These are phyloP conservation scores for Dorcus parallelipipedus DNA, from an alignment of 2,888 invertebrate genomes.

Conservation along the genomic window DNA sequence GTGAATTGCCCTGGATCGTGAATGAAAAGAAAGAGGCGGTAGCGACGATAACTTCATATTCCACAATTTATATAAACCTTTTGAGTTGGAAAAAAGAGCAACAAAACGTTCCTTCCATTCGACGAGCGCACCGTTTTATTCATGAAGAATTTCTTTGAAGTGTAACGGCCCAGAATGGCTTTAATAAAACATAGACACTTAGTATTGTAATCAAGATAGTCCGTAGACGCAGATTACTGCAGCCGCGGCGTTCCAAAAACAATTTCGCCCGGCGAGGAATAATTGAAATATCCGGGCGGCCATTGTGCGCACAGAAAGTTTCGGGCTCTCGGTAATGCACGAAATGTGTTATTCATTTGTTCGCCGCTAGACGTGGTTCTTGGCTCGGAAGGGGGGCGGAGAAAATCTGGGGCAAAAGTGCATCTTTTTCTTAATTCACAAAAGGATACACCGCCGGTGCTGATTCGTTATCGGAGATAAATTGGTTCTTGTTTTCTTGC, in stretches of 20 bases:
- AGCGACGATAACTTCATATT: too few species aligned
- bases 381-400: too few species aligned
- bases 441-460: too few species aligned
- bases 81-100: too few species aligned
- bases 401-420: too few species aligned
- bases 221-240: constrained; percentile 14
- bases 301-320: constrained; percentile 26
- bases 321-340: constrained; percentile 23
- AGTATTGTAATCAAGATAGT: constrained; percentile 12
- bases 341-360: constrained; percentile 30
- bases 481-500: too few species aligned
- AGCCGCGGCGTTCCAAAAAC: constrained; percentile 21
- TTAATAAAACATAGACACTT: constrained; percentile 1
- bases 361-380: constrained; percentile 4
- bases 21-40: too few species aligned
- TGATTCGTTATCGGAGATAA: too few species aligned
- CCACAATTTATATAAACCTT: too few species aligned
- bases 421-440: too few species aligned
- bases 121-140: neutral
- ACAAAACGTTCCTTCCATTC: neutral
- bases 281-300: constrained; percentile 30
- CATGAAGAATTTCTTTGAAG: neutral
- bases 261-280: constrained; percentile 29
- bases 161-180: neutral
- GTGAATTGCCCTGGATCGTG: too few species aligned